Percentiles rank a stretch among this genome's conserved stretches.
phyloP scores from a whole-genome alignment of 2,113 vertebrate genomes.

The Phyllostomus hastatus region DNA sequence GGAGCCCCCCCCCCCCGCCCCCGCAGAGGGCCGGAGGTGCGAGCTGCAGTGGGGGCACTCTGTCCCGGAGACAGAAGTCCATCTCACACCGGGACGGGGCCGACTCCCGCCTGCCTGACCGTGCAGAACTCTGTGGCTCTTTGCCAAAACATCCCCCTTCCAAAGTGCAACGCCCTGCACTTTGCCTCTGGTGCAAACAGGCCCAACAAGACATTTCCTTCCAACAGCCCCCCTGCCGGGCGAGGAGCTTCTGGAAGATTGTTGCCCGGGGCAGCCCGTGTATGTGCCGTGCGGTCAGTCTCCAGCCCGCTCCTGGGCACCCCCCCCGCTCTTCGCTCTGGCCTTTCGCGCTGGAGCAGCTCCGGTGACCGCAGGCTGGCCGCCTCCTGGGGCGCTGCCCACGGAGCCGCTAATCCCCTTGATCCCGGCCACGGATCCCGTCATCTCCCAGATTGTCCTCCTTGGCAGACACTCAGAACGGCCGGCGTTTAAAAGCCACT shows the following conservation, averaged over 20 bases:
- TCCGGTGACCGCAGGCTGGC: rapidly evolving
- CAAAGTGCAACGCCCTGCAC: rapidly evolving
- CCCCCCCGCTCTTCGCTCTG: rapidly evolving
- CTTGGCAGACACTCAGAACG: neutral
- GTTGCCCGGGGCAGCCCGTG: rapidly evolving
- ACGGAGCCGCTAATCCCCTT: conserved; percentile 35
- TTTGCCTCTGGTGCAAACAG: neutral
- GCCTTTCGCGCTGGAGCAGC: neutral
- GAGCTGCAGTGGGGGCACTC: rapidly evolving
- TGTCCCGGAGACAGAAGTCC: neutral
- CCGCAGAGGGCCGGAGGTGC: rapidly evolving
- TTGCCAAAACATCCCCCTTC: neutral
- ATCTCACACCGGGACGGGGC: rapidly evolving
- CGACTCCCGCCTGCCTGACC: rapidly evolving
- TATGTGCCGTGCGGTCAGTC: rapidly evolving
- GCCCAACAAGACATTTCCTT: neutral
- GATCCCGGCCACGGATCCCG: neutral
- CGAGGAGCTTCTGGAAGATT: rapidly evolving
- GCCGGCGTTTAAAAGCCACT: neutral
- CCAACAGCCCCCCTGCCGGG: no score
- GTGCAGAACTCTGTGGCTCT: neutral
- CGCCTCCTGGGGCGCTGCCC: neutral
- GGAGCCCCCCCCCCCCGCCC: neutral
- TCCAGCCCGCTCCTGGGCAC: rapidly evolving
- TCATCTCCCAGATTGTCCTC: neutral